Percentiles rank a stretch among this genome's conserved stretches.
Evolutionary conservation across 2,797 vertebrate species (phyloP).

Genomic region (Crax fasciolata): DNA sequence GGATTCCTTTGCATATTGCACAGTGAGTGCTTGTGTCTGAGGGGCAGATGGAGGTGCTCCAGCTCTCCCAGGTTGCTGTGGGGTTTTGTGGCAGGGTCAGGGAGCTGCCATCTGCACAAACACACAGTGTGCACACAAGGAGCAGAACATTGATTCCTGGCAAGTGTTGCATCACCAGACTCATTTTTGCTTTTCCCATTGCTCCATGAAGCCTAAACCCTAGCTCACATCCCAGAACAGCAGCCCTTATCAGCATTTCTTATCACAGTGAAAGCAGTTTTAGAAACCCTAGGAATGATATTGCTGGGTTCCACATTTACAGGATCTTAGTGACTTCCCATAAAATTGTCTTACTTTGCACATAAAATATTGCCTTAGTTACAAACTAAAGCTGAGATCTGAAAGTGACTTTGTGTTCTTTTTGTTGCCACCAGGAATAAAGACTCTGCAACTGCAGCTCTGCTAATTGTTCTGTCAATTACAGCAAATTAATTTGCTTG

Average conservation of each 20-base stretch:
- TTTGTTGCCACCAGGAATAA: not conserved
- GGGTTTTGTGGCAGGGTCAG: not conserved
- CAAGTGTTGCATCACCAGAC: not conserved
- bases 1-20: not conserved
- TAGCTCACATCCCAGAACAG: not conserved
- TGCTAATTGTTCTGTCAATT: conserved; percentile 57
- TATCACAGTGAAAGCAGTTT: not conserved
- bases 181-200: not conserved
- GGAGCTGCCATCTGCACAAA: not conserved
- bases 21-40: fast-evolving
- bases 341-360: not conserved
- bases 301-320: not conserved
- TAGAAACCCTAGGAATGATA: not conserved
- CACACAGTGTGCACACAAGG: not conserved
- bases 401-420: conserved; percentile 12
- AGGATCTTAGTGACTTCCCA: not conserved
- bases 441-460: not conserved
- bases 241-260: not conserved
- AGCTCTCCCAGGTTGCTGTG: fast-evolving
- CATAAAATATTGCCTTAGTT: not conserved
- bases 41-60: not conserved
- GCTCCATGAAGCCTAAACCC: not conserved
- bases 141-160: not conserved
- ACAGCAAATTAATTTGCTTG: conserved; percentile 25
- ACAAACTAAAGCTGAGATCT: conserved; percentile 29